Base-by-base conservation (phyloP, 2,113 vertebrate species). In the Galbula dea region DNA sequence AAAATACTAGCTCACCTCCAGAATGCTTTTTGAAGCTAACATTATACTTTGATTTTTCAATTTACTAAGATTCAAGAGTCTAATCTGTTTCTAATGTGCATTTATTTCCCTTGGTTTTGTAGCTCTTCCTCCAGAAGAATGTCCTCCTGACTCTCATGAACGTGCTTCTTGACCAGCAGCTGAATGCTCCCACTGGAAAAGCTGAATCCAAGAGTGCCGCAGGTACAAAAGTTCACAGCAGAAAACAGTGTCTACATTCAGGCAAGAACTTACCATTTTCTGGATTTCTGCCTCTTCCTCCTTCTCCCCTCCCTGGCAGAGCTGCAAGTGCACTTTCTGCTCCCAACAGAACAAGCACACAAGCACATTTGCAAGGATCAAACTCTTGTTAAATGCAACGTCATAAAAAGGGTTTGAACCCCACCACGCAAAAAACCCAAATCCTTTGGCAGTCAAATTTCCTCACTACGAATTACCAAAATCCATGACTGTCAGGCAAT, bases 221-320 rank as follows among this genome's bases (percentile, higher is more conserved):
- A 92, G 71, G 88, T 94, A 91, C 91, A 92, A 82, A 95, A 95
- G 89, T 91, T 91, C 89, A 89, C 74, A 89, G 91, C 66, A 76
- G 45, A 92, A 83, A 87, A 76, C 62, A 79, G 52, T 36, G 2
- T 80, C 52, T 41, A 48, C 24, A 16, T 85, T 85, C 2, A 11
- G 43, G 78, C 32, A 79, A 85, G 51, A 83, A 49, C n/a, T 51
- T n/a, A 65, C 23, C 49, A 43, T 92, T 88, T 92, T 37, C 66
- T 55, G 74, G 32, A 66, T 34, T 80, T 93, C 54, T 73, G 66
- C 66, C 66, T 81, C 83, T 82, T 74, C n/a, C 39, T 69, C 59
- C 36, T 81, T 81, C 57, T 81, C 57, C 36, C 17, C 36, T 71
- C 54, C 37, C 51, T 29, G 49, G 34, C 66, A 91, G 66, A 55